Evolutionary conservation across 2,797 vertebrate genomes (phyloP), one percentile per base, ranked within the genome.

Genomic region (Odontamblyopus lacepedii): DNA sequence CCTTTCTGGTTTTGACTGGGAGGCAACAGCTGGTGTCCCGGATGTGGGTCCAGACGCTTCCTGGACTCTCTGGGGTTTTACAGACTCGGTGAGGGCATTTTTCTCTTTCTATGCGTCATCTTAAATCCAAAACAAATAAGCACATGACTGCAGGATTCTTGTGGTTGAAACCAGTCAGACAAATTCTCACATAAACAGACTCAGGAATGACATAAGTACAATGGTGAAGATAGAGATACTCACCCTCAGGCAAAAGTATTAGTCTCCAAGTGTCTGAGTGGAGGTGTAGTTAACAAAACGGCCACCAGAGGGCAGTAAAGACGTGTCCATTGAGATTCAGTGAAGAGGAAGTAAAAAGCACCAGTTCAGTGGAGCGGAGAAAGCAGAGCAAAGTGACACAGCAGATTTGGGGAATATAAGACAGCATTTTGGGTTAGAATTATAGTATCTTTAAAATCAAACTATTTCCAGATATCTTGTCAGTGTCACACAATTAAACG

Each of bases 11-110:
- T 72, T 2, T 81, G 81, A 55, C 87, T 78, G n/a, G 27, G 81
- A 75, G 86, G 86, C 81, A 88, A 77, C 91, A 90, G 89, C 88
- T 90, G 89, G 71, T 67, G 32, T 38, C 72, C 89, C 89, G 90
- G 90, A 92, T 88, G 78, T 74, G 71, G 65, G 59, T 29, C 78
- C 82, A 92, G 90, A 88, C 85, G 79, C 68, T 83, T 92, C 91
- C 88, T 89, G 85, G 73, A 84, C 69, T 83, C 83, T 81, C 78
- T 86, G 82, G 83, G 32, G 61, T 60, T 81, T 75, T 74, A 63
- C 73, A n/a, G 69, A 53, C 32, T 60, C 27, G 72, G 70, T 80
- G 69, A 73, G 4, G 59, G 35, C 72, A 66, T 67, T 60, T 64
- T 41, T 64, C 63, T 78, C 64, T 55, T 26, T 71, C 30, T 67